Percentiles rank a stretch among this genome's conserved stretches.
phyloP scores from a whole-genome alignment of 2,797 vertebrate species.

The Mormyrus hasselquistii region DNA sequence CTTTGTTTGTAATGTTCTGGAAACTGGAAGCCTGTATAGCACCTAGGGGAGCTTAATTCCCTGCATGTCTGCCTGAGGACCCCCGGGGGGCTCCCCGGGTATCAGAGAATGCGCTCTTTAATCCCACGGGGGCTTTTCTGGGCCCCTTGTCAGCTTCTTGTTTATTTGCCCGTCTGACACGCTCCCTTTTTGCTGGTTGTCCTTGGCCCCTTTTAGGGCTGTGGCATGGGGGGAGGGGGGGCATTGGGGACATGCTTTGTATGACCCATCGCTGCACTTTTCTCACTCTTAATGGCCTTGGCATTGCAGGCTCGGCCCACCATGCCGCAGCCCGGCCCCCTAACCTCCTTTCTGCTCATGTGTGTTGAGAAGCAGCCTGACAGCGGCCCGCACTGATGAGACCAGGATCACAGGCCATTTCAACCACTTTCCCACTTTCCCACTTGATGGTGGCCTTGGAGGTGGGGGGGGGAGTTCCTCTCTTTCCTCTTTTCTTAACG shows the following conservation, averaged over 20 bases:
- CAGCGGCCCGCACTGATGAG: not conserved
- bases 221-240: not conserved
- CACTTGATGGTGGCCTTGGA: not conserved
- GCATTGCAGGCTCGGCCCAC: not conserved
- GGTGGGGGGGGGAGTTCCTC: not conserved
- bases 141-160: not conserved
- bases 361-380: not conserved
- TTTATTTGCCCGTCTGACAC: not conserved
- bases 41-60: slow-evolving; percentile 14
- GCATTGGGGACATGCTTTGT: not conserved
- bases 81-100: not conserved
- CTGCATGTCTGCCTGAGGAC: not conserved
- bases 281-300: not conserved
- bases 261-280: not conserved
- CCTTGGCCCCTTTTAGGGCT: not conserved
- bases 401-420: not conserved
- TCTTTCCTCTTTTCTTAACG: not conserved
- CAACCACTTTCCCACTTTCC: not conserved
- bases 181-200: not conserved
- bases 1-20: slow-evolving; percentile 11
- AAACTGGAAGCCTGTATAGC: not conserved
- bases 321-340: not conserved
- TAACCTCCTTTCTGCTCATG: not conserved
- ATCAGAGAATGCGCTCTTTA: slow-evolving; percentile 1
- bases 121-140: not conserved